Conservation (phyloP, 2,888 invertebrate species). For the Eilema sororculum region DNA sequence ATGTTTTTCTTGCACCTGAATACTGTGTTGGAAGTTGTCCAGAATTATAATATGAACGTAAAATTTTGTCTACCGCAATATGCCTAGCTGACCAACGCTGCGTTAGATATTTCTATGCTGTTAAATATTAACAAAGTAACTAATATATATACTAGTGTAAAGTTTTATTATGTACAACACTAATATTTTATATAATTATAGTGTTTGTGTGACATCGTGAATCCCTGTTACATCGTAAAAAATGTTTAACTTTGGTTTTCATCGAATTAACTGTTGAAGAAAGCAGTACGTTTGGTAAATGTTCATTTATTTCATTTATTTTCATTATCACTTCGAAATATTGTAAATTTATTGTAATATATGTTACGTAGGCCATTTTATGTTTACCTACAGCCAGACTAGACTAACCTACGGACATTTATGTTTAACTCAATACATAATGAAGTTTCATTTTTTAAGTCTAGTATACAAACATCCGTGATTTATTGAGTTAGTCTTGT, state of each 20-base stretch:
- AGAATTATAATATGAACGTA: conserved; percentile 43
- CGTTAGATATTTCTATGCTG: conserved; percentile 39
- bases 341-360: neutral
- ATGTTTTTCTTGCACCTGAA: conserved; percentile 65
- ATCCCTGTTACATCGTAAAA: conserved; percentile 30
- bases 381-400: neutral
- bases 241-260: neutral
- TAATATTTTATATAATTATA: conserved; percentile 36
- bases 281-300: neutral
- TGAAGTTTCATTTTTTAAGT: conserved; percentile 10
- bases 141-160: conserved; percentile 52
- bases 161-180: conserved; percentile 34
- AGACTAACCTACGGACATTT: conserved; percentile 6
- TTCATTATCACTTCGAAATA: neutral
- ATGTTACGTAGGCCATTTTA: neutral
- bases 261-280: neutral
- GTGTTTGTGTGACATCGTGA: conserved; percentile 26
- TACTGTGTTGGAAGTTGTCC: conserved; percentile 55
- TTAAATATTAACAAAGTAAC: conserved; percentile 42
- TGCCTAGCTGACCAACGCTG: conserved; percentile 49
- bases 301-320: no score
- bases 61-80: conserved; percentile 40
- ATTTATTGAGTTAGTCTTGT: conserved; percentile 11
- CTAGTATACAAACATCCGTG: neutral
- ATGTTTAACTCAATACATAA: neutral